Conservation (phyloP, 2,113 vertebrate genomes). For the Thalassarche chlororhynchos region DNA sequence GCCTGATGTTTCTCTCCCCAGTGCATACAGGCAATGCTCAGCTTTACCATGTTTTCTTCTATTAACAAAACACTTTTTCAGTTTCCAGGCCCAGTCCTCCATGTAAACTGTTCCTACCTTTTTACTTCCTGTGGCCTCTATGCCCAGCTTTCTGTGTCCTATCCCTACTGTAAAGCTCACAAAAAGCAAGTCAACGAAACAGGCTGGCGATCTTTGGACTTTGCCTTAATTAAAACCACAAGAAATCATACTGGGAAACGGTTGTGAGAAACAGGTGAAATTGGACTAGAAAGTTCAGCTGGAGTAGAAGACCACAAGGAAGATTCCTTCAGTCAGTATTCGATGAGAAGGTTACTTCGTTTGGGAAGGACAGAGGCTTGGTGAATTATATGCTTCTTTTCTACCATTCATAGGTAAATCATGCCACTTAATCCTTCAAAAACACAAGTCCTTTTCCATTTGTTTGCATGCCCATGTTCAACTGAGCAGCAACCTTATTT, state of each 20-base stretch:
- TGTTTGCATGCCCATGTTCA: not conserved
- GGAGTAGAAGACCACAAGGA: not conserved
- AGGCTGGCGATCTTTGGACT: not conserved
- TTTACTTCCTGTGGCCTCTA: not conserved
- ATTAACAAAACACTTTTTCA: not conserved
- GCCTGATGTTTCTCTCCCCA: not conserved
- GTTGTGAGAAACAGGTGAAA: not conserved
- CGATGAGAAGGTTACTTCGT: not conserved
- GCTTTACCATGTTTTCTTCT: not conserved
- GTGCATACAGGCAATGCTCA: not conserved
- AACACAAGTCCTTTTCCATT: not conserved
- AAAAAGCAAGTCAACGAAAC: not conserved
- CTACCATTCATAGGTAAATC: not conserved
- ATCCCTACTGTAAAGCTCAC: not conserved
- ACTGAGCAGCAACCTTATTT: not conserved
- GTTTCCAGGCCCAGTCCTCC: not conserved
- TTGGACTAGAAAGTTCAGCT: not conserved
- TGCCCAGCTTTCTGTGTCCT: not conserved
- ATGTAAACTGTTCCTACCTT: not conserved
- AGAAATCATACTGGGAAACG: not conserved
- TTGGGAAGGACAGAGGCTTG: not conserved
- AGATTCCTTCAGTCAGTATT: not conserved
- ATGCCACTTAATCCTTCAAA: not conserved
- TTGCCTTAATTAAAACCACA: not conserved
- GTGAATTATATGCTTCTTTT: not conserved